These are phyloP conservation scores for Drosophila yakuba DNA, from an alignment of 1,140 invertebrate genomes.

Conservation along the genomic window DNA sequence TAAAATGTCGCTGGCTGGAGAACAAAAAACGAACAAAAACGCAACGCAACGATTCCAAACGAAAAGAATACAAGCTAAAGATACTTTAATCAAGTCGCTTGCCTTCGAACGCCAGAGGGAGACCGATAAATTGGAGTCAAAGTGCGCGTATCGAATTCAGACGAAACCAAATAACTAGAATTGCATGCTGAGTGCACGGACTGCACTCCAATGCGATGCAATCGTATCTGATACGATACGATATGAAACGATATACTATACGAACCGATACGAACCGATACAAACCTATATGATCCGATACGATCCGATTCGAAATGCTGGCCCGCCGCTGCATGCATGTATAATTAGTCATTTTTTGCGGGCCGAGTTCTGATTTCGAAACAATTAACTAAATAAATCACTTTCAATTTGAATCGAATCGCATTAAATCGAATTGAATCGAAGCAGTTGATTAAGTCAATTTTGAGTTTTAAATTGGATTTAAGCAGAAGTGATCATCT, in stretches of 20 bases:
- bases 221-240: background rate
- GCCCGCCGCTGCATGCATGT: background rate
- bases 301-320: background rate
- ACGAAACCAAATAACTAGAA: slow-evolving; percentile 50
- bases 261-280: background rate
- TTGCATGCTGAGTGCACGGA: slow-evolving; percentile 15
- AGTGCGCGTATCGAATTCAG: slow-evolving; percentile 52
- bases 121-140: slow-evolving; percentile 54
- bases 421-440: background rate
- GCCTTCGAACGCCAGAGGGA: slow-evolving; percentile 36
- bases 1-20: slow-evolving; percentile 6
- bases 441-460: slow-evolving; percentile 29
- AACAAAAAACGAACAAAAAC: slow-evolving; percentile 5
- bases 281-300: background rate
- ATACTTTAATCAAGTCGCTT: slow-evolving; percentile 47
- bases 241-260: background rate
- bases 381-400: slow-evolving; percentile 46
- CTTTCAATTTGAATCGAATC: slow-evolving; percentile 8
- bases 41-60: background rate
- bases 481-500: slow-evolving; percentile 21
- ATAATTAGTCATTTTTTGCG: slow-evolving; percentile 35
- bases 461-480: slow-evolving; percentile 34
- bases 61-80: slow-evolving; percentile 6
- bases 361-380: slow-evolving; percentile 19
- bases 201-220: slow-evolving; percentile 9